These are phyloP conservation scores for Biston betularia DNA, from an alignment of 2,888 invertebrate species.

Conservation along the genomic window DNA sequence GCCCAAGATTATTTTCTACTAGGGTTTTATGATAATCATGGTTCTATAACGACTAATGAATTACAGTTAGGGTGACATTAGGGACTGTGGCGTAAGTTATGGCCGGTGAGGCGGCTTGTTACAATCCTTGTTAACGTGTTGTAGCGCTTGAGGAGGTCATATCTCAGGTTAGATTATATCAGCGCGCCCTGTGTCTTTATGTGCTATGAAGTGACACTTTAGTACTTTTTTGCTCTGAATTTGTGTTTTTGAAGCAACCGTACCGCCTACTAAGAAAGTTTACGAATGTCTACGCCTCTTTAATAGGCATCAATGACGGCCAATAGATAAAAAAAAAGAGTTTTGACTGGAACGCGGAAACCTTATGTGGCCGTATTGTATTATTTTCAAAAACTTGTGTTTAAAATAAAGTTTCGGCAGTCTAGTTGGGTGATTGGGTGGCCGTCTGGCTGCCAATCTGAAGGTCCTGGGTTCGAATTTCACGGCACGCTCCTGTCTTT, in stretches of 20 bases:
- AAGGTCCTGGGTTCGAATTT: too few relatives aligned
- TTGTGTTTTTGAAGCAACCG: conserved; percentile 1
- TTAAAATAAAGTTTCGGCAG: too few relatives aligned
- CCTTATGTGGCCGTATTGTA: too few relatives aligned
- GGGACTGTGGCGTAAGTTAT: conserved; percentile 48
- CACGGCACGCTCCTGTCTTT: too few relatives aligned
- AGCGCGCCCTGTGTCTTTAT: conserved; percentile 28
- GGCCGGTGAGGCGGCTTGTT: conserved; percentile 35
- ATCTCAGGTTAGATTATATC: conserved; percentile 18
- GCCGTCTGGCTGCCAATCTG: too few relatives aligned
- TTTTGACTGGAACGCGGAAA: too few relatives aligned
- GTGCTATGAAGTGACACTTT: conserved; percentile 28
- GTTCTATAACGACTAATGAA: conserved; percentile 78
- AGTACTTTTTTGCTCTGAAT: conserved; percentile 22
- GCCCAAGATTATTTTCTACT: conserved; percentile 80
- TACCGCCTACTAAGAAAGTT: not conserved
- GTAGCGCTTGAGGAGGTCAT: conserved; percentile 10
- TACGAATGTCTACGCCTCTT: too few relatives aligned
- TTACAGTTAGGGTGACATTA: conserved; percentile 69
- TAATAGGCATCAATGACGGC: too few relatives aligned
- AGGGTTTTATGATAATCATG: conserved; percentile 80
- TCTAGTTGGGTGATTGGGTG: too few relatives aligned
- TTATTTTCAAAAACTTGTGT: too few relatives aligned
- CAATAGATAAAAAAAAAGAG: too few relatives aligned
- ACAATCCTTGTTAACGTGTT: conserved; percentile 29